Evolutionary conservation across 2,113 vertebrate species (phyloP), one percentile per base, ranked within the genome.

Genomic region (Cervus canadensis): DNA sequence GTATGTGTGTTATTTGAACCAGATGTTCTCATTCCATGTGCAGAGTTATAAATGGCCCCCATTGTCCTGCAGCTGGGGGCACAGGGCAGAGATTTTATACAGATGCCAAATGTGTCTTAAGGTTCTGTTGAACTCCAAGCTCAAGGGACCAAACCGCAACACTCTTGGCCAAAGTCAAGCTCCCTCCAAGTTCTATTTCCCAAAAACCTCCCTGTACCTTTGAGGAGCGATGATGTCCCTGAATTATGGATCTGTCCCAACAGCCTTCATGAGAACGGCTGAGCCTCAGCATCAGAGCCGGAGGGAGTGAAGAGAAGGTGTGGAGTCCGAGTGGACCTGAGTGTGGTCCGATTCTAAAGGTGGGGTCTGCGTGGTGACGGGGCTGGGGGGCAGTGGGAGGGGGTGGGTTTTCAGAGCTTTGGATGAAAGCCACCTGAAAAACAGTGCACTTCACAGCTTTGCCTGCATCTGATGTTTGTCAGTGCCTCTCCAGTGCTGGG

Each of bases 1-100:
- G 57, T 25, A 48, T 81, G 92, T 82, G 48, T 76, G 59, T 93
- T 45, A 97, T 97, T 95, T 82, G 91, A 97, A 98, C 96, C 98
- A 98, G 97, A 98, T 97, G 97, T 97, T 97, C 81, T 97, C 48
- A 89, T 94, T 95, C 95, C 25, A 52, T 28, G 48, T 94, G 92
- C 78, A 95, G 64, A 95, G 89, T 97, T 97, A 97, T 97, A 97
- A 98, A 97, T 93, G 97, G 97, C 83, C 59, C 88, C 83, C 79
- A 90, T 98, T 98, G 98, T 97, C 95, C 93, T 87, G 89, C 92
- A 95, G 74, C 96, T 97, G 96, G 95, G 95, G 95, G 94, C 89
- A 84, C 81, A 60, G 85, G 88, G 78, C 74, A 93, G 87, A 86
- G 91, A 84, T 88, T 89, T 82, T 96, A 94, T 45, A 89, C 59